Evolutionary conservation across 2,797 vertebrate species (phyloP).

Genomic region (Carcharodon carcharias): DNA sequence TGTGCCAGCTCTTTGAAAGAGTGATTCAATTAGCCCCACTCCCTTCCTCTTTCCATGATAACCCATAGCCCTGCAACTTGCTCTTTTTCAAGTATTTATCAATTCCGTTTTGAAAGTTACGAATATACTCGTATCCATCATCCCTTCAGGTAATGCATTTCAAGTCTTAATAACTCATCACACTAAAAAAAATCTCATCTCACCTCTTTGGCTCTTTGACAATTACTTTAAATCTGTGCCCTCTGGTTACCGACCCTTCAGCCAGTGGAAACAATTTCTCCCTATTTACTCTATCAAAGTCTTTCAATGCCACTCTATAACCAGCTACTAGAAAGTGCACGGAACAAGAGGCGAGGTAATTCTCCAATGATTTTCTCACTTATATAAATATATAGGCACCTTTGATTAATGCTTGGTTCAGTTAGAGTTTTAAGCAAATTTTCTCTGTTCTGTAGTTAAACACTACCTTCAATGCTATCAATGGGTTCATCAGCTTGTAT

Average conservation of each 20-base stretch:
- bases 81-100: background rate
- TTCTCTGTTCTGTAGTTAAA: slow-evolving; percentile 7
- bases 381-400: background rate
- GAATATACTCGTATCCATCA: background rate
- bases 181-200: background rate
- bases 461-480: slow-evolving; percentile 27
- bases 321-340: background rate
- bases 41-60: background rate
- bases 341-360: background rate
- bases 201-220: background rate
- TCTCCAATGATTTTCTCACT: background rate
- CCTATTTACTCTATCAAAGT: background rate
- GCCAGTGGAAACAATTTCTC: background rate
- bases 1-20: background rate
- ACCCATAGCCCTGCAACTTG: background rate
- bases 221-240: background rate
- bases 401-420: background rate
- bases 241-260: background rate
- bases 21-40: background rate
- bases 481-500: background rate
- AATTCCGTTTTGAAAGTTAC: background rate
- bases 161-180: background rate
- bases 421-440: background rate
- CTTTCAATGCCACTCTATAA: background rate
- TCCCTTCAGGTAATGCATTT: background rate